These are phyloP conservation scores for Enteromius afrohamiltoni DNA, from an alignment of 2,797 vertebrate species.

Conservation along the genomic window DNA sequence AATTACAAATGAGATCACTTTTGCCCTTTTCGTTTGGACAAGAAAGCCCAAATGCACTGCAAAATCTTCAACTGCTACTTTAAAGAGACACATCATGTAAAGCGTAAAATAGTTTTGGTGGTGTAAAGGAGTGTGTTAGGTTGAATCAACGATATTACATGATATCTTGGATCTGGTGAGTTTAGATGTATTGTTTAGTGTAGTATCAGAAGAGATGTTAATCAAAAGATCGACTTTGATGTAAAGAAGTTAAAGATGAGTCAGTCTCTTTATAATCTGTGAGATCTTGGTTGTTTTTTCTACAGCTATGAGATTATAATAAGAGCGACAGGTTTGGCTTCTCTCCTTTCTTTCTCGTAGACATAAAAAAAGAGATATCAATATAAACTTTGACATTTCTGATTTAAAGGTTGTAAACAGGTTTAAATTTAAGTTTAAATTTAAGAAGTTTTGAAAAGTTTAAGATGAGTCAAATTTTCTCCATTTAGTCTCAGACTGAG, in stretches of 20 bases:
- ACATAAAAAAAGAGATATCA: not conserved
- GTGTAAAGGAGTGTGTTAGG: not conserved
- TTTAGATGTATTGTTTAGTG: not conserved
- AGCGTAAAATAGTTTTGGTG: not conserved
- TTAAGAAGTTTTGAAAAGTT: not conserved
- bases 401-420: not conserved
- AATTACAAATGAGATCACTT: conserved; percentile 3
- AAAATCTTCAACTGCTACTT: not conserved
- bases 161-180: not conserved
- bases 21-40: not conserved
- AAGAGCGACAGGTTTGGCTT: not conserved
- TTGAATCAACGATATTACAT: not conserved
- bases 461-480: not conserved
- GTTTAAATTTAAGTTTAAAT: not conserved
- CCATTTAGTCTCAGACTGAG: not conserved
- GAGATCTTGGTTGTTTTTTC: not conserved
- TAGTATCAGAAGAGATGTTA: not conserved
- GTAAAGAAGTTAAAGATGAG: not conserved
- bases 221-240: conserved; percentile 2
- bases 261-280: not conserved
- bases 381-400: not conserved
- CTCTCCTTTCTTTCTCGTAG: too few relatives aligned
- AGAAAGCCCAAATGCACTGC: not conserved
- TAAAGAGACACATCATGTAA: not conserved
- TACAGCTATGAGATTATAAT: not conserved